phyloP scores from a whole-genome alignment of 1,140 invertebrate genomes.

The Matsumurasca onukii region DNA sequence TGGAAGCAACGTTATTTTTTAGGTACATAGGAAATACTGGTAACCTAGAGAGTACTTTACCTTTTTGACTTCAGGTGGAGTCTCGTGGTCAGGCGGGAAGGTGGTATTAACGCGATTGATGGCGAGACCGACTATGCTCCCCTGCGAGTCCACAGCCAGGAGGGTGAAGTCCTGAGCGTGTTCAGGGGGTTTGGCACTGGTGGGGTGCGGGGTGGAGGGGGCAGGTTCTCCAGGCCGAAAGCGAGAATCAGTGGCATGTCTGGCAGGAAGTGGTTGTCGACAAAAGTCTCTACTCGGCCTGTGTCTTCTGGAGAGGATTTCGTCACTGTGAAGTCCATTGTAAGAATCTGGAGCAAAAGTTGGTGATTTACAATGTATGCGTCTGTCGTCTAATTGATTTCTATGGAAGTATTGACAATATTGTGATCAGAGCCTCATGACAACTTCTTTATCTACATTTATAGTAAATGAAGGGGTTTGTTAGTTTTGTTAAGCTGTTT shows the following conservation, averaged over 20 bases:
- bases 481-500: too few relatives aligned
- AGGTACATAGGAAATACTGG: too few relatives aligned
- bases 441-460: too few relatives aligned
- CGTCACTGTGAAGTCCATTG: background rate
- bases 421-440: too few relatives aligned
- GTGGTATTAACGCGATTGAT: background rate
- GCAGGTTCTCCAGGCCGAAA: background rate
- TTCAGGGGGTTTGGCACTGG: background rate
- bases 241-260: background rate
- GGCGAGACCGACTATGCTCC: background rate
- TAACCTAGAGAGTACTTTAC: too few relatives aligned
- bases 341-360: background rate
- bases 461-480: too few relatives aligned
- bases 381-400: too few relatives aligned
- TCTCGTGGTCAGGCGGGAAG: background rate
- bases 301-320: background rate
- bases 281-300: background rate
- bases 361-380: too few relatives aligned
- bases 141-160: background rate
- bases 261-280: background rate
- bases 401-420: too few relatives aligned
- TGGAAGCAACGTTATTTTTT: too few relatives aligned
- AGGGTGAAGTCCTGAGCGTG: background rate
- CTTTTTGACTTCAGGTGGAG: slow-evolving; percentile 1
- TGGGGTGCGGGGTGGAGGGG: background rate